Evolutionary conservation across 2,113 vertebrate species (phyloP).

Genomic region (Gobio gobio): DNA sequence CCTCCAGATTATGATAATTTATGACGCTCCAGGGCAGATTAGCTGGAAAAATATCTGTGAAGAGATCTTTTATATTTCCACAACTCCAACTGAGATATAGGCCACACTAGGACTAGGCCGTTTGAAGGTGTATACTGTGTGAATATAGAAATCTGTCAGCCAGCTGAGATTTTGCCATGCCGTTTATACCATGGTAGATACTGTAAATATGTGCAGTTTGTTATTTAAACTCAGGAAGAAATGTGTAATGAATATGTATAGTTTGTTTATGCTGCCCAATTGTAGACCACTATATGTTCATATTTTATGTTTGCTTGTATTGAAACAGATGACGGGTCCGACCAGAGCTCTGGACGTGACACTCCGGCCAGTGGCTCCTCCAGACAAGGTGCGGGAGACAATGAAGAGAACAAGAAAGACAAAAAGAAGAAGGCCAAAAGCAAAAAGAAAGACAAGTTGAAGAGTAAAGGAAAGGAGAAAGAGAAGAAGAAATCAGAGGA

Average conservation of each 20-base stretch:
- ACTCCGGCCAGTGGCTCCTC: constrained; percentile 81
- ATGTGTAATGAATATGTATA: not conserved
- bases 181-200: not conserved
- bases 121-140: not conserved
- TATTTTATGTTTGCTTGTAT: constrained; percentile 7
- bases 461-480: constrained; percentile 83
- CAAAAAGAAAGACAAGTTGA: constrained; percentile 83
- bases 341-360: constrained; percentile 89
- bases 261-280: not conserved
- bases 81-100: not conserved
- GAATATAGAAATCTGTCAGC: not conserved
- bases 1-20: constrained; percentile 22
- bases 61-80: not conserved
- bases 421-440: constrained; percentile 75
- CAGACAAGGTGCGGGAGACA: constrained; percentile 74
- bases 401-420: constrained; percentile 72
- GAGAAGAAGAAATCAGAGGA: constrained; percentile 89
- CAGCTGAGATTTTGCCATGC: not conserved
- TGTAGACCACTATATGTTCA: not conserved
- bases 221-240: not conserved
- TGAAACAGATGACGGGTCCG: constrained; percentile 83
- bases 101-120: not conserved
- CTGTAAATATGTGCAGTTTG: not conserved
- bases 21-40: constrained; percentile 7
- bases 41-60: not conserved